Conservation (phyloP, 2,888 invertebrate genomes). For the Hecatera dysodea region DNA sequence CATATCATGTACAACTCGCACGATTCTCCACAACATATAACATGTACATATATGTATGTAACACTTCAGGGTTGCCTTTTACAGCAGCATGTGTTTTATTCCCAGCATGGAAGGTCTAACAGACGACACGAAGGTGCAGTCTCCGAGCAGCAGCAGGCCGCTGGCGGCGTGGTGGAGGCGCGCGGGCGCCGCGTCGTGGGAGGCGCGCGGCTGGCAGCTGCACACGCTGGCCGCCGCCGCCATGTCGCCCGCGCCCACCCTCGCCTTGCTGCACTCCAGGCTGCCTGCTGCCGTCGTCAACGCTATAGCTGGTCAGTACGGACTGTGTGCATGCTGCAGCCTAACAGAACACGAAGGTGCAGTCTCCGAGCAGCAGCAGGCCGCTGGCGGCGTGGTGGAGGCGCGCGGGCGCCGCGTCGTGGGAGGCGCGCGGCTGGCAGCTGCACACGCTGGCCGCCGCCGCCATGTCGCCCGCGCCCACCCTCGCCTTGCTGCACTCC, state of each 20-base stretch:
- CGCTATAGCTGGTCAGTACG: conserved; percentile 75
- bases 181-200: conserved; percentile 42
- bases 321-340: no score
- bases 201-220: conserved; percentile 92
- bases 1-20: no score
- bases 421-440: conserved; percentile 91
- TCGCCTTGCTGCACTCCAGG: conserved; percentile 94
- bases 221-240: conserved; percentile 95
- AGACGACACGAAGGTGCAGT: conserved; percentile 92
- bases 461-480: conserved; percentile 95
- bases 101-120: conserved; percentile 91
- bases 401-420: conserved; percentile 29
- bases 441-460: conserved; percentile 95
- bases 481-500: conserved; percentile 94
- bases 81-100: no score
- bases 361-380: conserved; percentile 61
- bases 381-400: neutral
- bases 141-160: conserved; percentile 49
- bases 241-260: conserved; percentile 94
- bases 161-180: neutral
- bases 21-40: no score
- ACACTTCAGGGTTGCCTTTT: no score
- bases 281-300: conserved; percentile 90
- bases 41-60: no score
- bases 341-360: conserved; percentile 93